Conservation (phyloP, 1,140 invertebrate genomes). For the Heliconius himera region DNA sequence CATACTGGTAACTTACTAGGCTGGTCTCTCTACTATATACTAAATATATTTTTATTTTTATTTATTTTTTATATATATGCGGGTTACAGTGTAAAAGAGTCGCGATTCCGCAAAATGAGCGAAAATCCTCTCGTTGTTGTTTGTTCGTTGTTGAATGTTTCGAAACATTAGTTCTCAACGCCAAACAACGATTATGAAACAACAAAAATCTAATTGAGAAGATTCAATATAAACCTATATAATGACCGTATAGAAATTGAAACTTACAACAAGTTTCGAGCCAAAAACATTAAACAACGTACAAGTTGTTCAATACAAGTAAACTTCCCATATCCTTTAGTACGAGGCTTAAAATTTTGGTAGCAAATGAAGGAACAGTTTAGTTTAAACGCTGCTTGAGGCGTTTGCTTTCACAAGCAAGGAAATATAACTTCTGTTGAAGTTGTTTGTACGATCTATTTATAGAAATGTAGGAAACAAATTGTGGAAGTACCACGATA, state of each 20-base stretch:
- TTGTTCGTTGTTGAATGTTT: too few species aligned
- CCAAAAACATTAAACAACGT: constrained; percentile 12
- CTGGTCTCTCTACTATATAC: too few species aligned
- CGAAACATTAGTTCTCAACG: background rate
- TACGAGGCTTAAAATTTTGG: constrained; percentile 20
- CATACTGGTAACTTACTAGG: too few species aligned
- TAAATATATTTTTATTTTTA: too few species aligned
- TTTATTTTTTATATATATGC: too few species aligned
- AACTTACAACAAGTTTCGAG: background rate
- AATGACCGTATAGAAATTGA: background rate
- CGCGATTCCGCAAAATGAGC: too few species aligned
- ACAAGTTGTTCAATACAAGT: constrained; percentile 6
- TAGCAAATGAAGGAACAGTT: constrained; percentile 25
- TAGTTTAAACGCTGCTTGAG: constrained; percentile 13
- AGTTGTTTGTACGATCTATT: constrained; percentile 13
- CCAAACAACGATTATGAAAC: background rate
- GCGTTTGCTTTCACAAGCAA: constrained; percentile 17
- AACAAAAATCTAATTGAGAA: background rate
- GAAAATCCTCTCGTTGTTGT: too few species aligned
- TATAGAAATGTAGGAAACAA: background rate
- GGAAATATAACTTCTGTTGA: constrained; percentile 11
- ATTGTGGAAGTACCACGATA: background rate
- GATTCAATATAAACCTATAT: background rate
- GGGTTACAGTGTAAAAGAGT: too few species aligned
- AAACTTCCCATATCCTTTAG: constrained; percentile 14